Base-by-base conservation (phyloP, 2,888 invertebrate genomes). In the Cantharis rufa region DNA sequence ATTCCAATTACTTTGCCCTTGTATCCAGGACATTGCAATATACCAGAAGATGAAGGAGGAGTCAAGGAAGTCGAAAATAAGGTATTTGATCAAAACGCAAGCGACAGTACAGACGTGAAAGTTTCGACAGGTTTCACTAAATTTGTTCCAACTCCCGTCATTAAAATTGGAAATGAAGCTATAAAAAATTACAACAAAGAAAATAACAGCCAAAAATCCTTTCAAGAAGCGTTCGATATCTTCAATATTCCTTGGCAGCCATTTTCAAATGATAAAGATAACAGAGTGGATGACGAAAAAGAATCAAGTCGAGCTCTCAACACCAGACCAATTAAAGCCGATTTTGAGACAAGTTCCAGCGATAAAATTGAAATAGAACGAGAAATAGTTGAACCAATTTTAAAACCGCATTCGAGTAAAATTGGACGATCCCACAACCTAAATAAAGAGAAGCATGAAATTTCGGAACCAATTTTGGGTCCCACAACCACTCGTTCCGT, bases 331-430 rank as follows among this genome's bases (percentile, higher is more conserved):
- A 79, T 84, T 3, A 85, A 85, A 75, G 70, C 80, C 0, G 79
- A 62, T 27, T 70, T 72, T 13, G 61, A 73, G 27, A 28, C 28
- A 1, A 68, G 15, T 21, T 13, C 48, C 3, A 13, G 48, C 13
- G 81, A 81, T 10, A 73, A 66, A 3, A 79, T 81, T n/a, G 83
- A 80, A 18, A 32, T 82, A 13, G 77, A 83, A 0, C 82, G 90
- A 16, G 95, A 95, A 87, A 93, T 95, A 15, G 92, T 93, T 0
- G 95, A 95, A 82, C 95, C 95, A 0, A 91, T 95, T 3, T 88
- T 95, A 0, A 90, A 92, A 77, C 91, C 93, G 0, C 90, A 90
- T 1, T 89, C 91, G 0, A 90, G 89, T 80, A 90, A 91, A 83
- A 87, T 91, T 66, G 89, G 91, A 3, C 84, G 90, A 15, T 89